Base-by-base conservation (phyloP, 2,888 invertebrate genomes). In the Lamellibrachia satsuma region DNA sequence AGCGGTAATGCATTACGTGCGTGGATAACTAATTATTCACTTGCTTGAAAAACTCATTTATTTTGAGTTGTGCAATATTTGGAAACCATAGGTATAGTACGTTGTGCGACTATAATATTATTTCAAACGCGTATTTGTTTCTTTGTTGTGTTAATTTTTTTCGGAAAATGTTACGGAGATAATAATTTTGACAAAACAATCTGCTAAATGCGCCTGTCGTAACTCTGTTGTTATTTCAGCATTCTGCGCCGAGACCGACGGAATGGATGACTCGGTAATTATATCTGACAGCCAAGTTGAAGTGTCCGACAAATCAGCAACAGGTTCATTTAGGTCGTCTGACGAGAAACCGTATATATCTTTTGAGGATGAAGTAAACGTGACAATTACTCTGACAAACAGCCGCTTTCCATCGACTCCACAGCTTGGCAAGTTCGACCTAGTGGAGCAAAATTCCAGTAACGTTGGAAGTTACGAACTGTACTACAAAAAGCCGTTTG, bases 381-480 rank as follows among this genome's bases (percentile, higher is more conserved):
- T 91, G 39, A 91, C 91, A 52, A 91, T 91, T n/a, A 52, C 1
- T 9, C 39, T 91, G 91, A 55, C 39, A 55, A 91, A 91, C 55
- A 3, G 0, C 55, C 9, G 9, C 39, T 52, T 55, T 91, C 91
- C 91, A 55, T 22, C 52, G 9, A 9, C 91, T 6, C 52, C 91
- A 52, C 52, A 52, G 27, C 52, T 91, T 27, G 91, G 91, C 52
- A 91, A 91, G 57, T 39, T 91, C 11, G 91, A 91, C 27, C 39
- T 91, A 39, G 22, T 91, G 11, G 91, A 91, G 27, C 52, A 52
- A 15, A 52, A 91, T 2, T 91, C 91, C 39, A 39, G 15, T 11
- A 91, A 91, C n/a, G 57, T 91, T 91, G 52, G 39, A 55, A 91
- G 39, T 11, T 91, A 91, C 91, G 91, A 91, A 52, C n/a, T 91